phyloP scores from a whole-genome alignment of 2,888 invertebrate genomes.

The Aethes cnicana region DNA sequence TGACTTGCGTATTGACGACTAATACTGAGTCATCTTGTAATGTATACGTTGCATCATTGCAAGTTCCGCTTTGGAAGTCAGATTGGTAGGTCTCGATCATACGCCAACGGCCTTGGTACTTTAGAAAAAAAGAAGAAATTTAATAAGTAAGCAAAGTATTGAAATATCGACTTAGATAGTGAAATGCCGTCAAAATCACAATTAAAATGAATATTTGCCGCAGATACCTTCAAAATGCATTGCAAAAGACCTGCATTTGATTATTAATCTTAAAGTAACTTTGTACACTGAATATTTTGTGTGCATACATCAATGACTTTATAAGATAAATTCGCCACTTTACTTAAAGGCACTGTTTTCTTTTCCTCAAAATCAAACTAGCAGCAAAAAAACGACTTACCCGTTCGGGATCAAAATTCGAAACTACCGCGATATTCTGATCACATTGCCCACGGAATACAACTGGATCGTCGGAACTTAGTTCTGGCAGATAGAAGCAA shows the following conservation, averaged over 20 bases:
- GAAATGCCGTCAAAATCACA: no score
- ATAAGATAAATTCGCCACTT: no score
- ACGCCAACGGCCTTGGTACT: slow-evolving; percentile 57
- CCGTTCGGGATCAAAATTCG: slow-evolving; percentile 46
- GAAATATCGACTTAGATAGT: no score
- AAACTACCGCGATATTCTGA: slow-evolving; percentile 45
- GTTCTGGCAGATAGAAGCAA: slow-evolving; percentile 59
- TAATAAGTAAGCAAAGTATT: background rate
- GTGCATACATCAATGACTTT: no score
- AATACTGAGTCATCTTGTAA: slow-evolving; percentile 38
- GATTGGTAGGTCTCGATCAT: slow-evolving; percentile 56
- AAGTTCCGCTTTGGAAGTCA: slow-evolving; percentile 53
- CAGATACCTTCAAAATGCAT: no score
- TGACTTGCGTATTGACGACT: slow-evolving; percentile 56
- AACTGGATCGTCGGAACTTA: slow-evolving; percentile 46
- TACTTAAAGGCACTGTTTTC: no score
- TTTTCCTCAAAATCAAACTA: no score
- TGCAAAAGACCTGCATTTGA: no score
- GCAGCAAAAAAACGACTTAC: no score
- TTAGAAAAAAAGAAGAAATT: slow-evolving; percentile 11
- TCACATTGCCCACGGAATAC: slow-evolving; percentile 58
- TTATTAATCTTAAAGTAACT: no score
- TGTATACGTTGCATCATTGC: slow-evolving; percentile 53
- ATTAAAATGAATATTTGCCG: no score
- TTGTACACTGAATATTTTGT: no score